phyloP scores from a whole-genome alignment of 2,797 vertebrate genomes.

The Pseudochirops cupreus region DNA sequence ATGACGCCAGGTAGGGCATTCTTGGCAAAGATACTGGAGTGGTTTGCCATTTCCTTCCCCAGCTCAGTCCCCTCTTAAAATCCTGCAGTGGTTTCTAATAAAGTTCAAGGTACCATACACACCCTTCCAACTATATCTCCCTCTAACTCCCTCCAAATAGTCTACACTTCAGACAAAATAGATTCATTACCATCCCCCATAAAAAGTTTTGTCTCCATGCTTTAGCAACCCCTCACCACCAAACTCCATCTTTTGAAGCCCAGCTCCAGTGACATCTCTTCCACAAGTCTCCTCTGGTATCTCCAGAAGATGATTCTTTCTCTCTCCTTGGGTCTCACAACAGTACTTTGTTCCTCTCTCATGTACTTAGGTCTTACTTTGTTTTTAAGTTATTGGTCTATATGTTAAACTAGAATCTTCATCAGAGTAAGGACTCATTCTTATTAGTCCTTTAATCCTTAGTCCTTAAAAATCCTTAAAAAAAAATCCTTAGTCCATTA shows the following conservation, averaged over 20 bases:
- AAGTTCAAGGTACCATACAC: not conserved
- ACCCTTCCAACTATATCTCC: not conserved
- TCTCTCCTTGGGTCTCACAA: not conserved
- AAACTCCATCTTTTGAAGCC: not conserved
- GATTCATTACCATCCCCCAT: not conserved
- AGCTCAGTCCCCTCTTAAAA: not conserved
- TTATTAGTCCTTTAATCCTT: not conserved
- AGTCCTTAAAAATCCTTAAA: no score
- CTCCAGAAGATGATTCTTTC: not conserved
- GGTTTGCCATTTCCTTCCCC: not conserved
- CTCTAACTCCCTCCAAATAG: not conserved
- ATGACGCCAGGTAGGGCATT: not conserved
- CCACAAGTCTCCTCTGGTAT: no score
- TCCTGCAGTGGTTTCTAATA: not conserved
- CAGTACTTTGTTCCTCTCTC: not conserved
- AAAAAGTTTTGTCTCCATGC: not conserved
- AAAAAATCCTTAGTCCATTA: no score
- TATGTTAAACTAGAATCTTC: not conserved
- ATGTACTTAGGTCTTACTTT: not conserved
- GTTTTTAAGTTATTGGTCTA: not conserved
- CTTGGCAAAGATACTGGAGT: not conserved
- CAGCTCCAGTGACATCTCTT: not conserved
- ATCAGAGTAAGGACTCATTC: not conserved
- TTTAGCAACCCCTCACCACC: not conserved
- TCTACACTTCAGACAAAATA: not conserved